Evolutionary conservation across 2,888 invertebrate species (phyloP), one percentile per base, ranked within the genome.

Genomic region (Eupithecia centaureata): DNA sequence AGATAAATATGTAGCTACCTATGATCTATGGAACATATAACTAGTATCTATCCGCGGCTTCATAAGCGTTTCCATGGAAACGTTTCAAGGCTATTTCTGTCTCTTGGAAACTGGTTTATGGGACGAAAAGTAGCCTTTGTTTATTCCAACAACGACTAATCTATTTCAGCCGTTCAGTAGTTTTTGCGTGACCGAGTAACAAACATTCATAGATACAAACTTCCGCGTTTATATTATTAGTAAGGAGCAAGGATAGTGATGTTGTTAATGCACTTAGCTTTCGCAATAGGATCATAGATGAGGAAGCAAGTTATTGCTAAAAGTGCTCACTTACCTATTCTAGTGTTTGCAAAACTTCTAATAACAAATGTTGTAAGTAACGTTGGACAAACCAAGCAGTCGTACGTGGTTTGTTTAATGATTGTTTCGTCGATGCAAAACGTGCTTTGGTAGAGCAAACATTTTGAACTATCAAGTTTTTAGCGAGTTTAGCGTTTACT

Each of bases 361-460:
- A 35, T 38, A 25, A n/a, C 13, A 35, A 57, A 61, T 32, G 52
- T 30, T 28, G 65, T 61, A 64, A 25, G 28, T 12, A 18, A 7
- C 2, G 22, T 35, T 77, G 75, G 75, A 77, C 79, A 78, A 72
- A 75, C 64, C 72, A 63, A 56, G 69, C 25, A 60, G 47, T 60
- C 13, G 52, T 51, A 71, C 76, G 75, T 79, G 77, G 74, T 73
- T 73, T 65, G 79, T 66, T 65, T 81, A 77, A 78, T 75, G 38
- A 79, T 63, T 47, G 47, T 22, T 47, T 47, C 0, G 10, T 22
- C 47, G 22, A 47, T 4, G 22, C 47, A 22, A 22, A 12, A 22
- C 47, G 47, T 47, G 42, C 10, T 22, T 42, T 8, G 42, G 15
- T 42, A 22, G 10, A 22, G 42, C 22, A 22, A 47, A 22, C 22